phyloP scores from a whole-genome alignment of 2,113 vertebrate genomes.

The Tylochromis polylepis region DNA sequence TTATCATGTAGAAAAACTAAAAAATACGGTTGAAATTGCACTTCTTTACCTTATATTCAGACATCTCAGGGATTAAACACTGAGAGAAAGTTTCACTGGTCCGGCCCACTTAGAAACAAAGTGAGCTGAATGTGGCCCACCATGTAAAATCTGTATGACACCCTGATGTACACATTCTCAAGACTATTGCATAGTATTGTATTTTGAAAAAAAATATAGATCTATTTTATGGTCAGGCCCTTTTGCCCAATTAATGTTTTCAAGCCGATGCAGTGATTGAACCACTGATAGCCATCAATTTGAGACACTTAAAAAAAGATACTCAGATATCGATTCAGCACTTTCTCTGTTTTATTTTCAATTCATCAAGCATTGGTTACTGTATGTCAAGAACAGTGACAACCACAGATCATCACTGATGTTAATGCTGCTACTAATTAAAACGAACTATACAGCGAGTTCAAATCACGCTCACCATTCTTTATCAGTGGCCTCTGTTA shows the following conservation, averaged over 20 bases:
- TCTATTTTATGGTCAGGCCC: neutral
- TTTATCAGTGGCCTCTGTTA: constrained; percentile 5
- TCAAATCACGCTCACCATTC: constrained; percentile 24
- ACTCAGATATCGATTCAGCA: constrained; percentile 39
- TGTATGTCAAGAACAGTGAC: constrained; percentile 65
- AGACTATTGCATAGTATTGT: neutral
- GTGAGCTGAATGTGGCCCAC: neutral
- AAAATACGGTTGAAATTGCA: neutral
- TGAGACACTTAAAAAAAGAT: neutral
- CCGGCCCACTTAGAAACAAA: neutral
- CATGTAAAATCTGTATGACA: neutral
- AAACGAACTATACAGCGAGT: constrained; percentile 56
- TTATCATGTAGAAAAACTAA: neutral
- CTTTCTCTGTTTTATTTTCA: constrained; percentile 63
- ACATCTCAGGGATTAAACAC: neutral
- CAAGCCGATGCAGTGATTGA: too few species aligned
- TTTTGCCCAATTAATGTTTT: neutral
- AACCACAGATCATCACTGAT: constrained; percentile 55
- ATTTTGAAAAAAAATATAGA: neutral
- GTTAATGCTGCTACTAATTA: constrained; percentile 67
- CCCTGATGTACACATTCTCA: neutral
- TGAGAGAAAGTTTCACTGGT: neutral
- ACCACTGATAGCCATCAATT: neutral
- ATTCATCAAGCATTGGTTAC: constrained; percentile 67
- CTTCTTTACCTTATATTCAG: neutral